These are phyloP conservation scores for Jacana jacana DNA, from an alignment of 2,113 vertebrate species.

Conservation along the genomic window DNA sequence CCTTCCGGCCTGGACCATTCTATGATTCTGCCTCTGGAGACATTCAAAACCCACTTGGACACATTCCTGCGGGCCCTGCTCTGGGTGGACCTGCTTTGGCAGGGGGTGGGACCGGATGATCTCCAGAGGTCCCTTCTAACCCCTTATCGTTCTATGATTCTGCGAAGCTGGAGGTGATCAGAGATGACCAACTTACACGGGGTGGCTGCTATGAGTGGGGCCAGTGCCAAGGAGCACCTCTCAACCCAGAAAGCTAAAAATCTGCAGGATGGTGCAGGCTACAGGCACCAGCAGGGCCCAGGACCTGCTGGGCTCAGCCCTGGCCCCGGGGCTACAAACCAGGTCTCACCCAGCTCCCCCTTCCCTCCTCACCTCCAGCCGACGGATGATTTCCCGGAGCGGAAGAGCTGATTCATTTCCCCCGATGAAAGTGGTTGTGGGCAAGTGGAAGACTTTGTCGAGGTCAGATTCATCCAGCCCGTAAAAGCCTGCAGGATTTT, in stretches of 20 bases:
- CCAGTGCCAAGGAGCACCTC: not conserved
- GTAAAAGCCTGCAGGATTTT: conserved; percentile 82
- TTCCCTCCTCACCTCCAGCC: conserved; percentile 83
- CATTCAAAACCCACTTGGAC: too few relatives aligned
- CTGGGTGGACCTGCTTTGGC: too few relatives aligned
- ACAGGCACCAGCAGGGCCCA: not conserved
- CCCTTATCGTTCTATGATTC: too few relatives aligned
- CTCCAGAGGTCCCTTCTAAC: too few relatives aligned
- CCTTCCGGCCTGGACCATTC: too few relatives aligned
- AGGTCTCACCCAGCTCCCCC: not conserved
- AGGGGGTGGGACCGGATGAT: too few relatives aligned
- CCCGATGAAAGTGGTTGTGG: conserved; percentile 93
- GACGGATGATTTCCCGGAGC: conserved; percentile 89
- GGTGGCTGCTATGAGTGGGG: not conserved
- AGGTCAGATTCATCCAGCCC: conserved; percentile 88
- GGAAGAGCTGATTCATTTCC: conserved; percentile 85
- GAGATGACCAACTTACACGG: not conserved
- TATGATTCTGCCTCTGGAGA: too few relatives aligned
- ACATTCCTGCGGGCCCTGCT: too few relatives aligned
- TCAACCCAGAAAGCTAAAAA: not conserved
- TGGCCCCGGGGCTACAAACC: not conserved
- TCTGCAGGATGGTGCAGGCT: not conserved
- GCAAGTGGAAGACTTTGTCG: conserved; percentile 91
- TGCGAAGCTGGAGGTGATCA: not conserved
- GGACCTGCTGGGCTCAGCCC: not conserved